Base-by-base conservation (phyloP, 2,113 vertebrate genomes). In the Myodes glareolus region DNA sequence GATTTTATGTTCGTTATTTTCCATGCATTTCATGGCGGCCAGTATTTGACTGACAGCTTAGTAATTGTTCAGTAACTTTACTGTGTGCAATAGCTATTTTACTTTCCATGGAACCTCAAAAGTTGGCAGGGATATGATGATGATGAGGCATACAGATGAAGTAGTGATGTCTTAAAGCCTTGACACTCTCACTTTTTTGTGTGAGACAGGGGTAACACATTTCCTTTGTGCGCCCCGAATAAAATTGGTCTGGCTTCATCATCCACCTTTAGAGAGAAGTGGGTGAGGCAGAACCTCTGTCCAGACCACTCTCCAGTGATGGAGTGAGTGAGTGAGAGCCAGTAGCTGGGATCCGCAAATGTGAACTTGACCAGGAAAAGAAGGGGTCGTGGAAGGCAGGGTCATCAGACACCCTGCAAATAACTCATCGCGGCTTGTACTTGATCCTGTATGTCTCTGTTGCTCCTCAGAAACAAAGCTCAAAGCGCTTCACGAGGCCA, bases 391-490 rank as follows among this genome's bases (percentile, higher is more conserved):
- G 0, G 13, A 75, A 92, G 4, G 39, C 21, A n/a, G 50, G n/a
- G 7, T 72, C n/a, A 17, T 70, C 47, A 76, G 47, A 36, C 7
- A 25, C 50, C 72, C 72, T 82, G 80, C 14, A 91, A 77, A n/a
- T 58, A 25, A 39, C 14, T 17, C 39, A 65, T 14, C 10, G 36
- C 7, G 87, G 17, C 33, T 63, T 67, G 14, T 27, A 70, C 10
- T 47, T 91, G 33, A 33, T 7, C 23, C 61, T 29, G 5, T 47
- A 36, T 16, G 29, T 45, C 36, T 88, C n/a, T 87, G 11, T 93
- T 63, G 61, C 45, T 96, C 81, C 86, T 78, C 31, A 50, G 81
- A 96, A 61, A 88, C 63, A 88, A 92, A 85, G 68, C 4, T 89
- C 72, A 65, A 63, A 47, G 36, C 82, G 39, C 12, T 97, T 90